Conservation (phyloP, 2,797 vertebrate genomes). For the Hydrophis major region DNA sequence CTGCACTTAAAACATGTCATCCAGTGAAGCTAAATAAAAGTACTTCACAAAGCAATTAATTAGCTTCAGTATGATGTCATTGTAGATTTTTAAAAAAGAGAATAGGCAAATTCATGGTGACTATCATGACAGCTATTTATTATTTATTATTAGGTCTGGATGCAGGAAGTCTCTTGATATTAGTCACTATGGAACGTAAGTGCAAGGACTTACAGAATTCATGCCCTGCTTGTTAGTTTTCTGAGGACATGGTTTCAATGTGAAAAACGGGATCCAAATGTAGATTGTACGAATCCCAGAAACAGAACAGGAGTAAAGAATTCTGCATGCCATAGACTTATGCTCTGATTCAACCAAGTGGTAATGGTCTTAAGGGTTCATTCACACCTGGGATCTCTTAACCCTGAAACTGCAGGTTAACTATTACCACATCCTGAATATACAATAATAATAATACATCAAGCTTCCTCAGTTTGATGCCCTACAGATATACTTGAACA, state of each 20-base stretch:
- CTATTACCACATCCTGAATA: background rate
- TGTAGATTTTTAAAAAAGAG: too few relatives aligned
- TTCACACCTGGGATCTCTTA: background rate
- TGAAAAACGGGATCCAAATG: background rate
- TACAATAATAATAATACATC: background rate
- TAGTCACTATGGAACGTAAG: background rate
- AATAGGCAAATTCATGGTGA: background rate
- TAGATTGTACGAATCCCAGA: background rate
- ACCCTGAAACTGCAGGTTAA: background rate
- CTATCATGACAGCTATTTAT: background rate
- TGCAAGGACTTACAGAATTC: background rate
- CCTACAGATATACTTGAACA: background rate
- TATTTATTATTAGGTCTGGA: background rate
- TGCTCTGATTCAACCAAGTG: background rate
- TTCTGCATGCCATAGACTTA: background rate
- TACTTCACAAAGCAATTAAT: background rate
- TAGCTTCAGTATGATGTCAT: background rate
- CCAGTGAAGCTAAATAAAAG: background rate
- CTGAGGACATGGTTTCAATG: background rate
- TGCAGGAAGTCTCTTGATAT: background rate
- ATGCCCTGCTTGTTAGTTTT: background rate
- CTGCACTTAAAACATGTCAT: background rate
- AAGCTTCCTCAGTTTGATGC: background rate
- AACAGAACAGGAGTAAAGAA: background rate
- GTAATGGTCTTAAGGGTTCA: background rate